Evolutionary conservation across 2,888 invertebrate species (phyloP).

Genomic region (Leptarthrus brevirostris): DNA sequence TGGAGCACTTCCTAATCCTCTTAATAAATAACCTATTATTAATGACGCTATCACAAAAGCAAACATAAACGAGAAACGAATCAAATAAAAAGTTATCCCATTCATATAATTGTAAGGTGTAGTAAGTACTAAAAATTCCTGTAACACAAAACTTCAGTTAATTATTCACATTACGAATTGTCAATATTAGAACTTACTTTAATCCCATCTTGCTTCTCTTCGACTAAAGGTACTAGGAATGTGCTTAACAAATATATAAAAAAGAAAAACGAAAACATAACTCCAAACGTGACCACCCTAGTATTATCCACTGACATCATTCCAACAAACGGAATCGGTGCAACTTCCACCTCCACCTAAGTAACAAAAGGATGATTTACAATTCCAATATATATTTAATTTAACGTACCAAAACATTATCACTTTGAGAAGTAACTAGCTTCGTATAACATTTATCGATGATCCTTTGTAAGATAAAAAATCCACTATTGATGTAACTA

Average conservation of each 20-base stretch:
- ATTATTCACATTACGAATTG: neutral
- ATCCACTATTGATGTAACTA: conserved; percentile 68
- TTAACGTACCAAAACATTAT: conserved; percentile 52
- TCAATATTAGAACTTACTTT: conserved; percentile 65
- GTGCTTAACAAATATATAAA: conserved; percentile 61
- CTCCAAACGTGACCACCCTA: conserved; percentile 59
- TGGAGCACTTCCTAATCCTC: conserved; percentile 57
- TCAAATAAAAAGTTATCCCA: conserved; percentile 63
- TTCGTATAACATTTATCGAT: conserved; percentile 72
- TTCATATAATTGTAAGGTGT: conserved; percentile 64
- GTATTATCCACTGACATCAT: conserved; percentile 57
- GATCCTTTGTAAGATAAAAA: conserved; percentile 72
- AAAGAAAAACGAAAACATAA: conserved; percentile 60
- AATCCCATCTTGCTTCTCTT: conserved; percentile 72
- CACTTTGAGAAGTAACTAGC: conserved; percentile 53
- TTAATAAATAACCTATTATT: conserved; percentile 57
- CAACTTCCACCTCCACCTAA: conserved; percentile 56
- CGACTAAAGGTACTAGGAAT: conserved; percentile 70
- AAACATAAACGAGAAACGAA: conserved; percentile 60
- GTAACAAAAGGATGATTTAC: neutral
- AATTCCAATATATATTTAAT: neutral
- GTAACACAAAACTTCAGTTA: conserved; percentile 34
- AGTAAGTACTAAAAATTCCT: conserved; percentile 58
- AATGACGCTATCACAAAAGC: conserved; percentile 57
- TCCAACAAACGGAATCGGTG: conserved; percentile 59